phyloP scores from a whole-genome alignment of 2,113 vertebrate genomes.

The Mastomys natalensis region DNA sequence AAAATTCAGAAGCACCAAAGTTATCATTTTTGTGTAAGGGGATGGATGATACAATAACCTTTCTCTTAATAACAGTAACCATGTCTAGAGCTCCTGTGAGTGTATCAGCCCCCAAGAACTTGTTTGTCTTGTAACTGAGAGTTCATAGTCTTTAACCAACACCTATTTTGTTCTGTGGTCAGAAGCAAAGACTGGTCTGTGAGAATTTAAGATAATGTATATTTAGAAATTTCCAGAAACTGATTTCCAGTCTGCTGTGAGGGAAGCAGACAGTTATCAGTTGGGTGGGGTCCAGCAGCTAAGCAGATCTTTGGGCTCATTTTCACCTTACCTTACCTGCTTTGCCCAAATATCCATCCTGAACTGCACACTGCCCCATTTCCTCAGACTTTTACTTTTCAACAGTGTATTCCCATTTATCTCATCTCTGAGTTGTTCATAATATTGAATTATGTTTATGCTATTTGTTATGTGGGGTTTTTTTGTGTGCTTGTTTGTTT shows the following conservation, averaged over 20 bases:
- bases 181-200: not conserved
- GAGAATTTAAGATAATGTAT: not conserved
- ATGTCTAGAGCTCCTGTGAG: no score
- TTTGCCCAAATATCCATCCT: not conserved
- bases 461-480: not conserved
- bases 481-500: not conserved
- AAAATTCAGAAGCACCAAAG: no score
- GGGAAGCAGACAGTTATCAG: not conserved
- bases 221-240: not conserved
- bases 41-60: not conserved
- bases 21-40: not conserved
- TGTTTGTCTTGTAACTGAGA: not conserved
- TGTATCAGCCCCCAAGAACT: not conserved
- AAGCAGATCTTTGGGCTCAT: not conserved
- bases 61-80: not conserved
- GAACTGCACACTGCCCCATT: not conserved
- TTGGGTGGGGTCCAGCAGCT: not conserved
- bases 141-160: not conserved
- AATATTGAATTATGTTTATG: not conserved
- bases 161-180: not conserved
- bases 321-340: not conserved
- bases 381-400: not conserved
- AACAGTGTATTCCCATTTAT: not conserved
- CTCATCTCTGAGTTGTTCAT: not conserved
- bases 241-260: not conserved